Evolutionary conservation across 2,113 vertebrate genomes (phyloP), one percentile per base, ranked within the genome.

Genomic region (Antechinus flavipes): DNA sequence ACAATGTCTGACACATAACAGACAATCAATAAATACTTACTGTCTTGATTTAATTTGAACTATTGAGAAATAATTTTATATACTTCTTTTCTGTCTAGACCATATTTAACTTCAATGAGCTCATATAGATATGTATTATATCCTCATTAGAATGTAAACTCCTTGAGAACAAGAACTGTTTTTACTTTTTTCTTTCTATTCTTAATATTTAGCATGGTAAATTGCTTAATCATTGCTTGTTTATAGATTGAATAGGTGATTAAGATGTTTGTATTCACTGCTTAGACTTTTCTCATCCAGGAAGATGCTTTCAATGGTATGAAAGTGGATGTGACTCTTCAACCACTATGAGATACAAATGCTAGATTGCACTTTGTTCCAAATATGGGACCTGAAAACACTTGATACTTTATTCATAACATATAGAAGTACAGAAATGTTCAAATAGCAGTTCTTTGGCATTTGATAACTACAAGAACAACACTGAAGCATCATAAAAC

Each of bases 371-470:
- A 4, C 93, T 52, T 61, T 54, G 9, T 90, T 89, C 84, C 94
- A 91, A 93, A 94, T 94, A 90, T 89, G 55, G 95, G 91, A 93
- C 92, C 95, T 84, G 96, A 49, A 97, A 98, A 96, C 93, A 55
- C 90, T 91, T 91, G 92, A 91, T 95, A 94, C 92, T 95, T 94
- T 97, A 94, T 96, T 90, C 47, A 90, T 76, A 93, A 91, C 61
- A 95, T 19, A 5, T 90, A 95, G 91, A 89, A 94, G 92, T 94
- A 61, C 84, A 96, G 92, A 96, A 97, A 92, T 91, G 91, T 95
- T 96, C 95, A 94, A 93, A 95, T 91, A 92, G 93, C 42, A 68
- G 96, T 93, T 96, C 93, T 93, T 90, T 19, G 0, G 2, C 90
- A 90, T 93, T 92, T 94, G 68, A 93, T 93, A 90, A 91, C 91